Conservation (phyloP, 2,888 invertebrate genomes). For the Tholera decimalis region DNA sequence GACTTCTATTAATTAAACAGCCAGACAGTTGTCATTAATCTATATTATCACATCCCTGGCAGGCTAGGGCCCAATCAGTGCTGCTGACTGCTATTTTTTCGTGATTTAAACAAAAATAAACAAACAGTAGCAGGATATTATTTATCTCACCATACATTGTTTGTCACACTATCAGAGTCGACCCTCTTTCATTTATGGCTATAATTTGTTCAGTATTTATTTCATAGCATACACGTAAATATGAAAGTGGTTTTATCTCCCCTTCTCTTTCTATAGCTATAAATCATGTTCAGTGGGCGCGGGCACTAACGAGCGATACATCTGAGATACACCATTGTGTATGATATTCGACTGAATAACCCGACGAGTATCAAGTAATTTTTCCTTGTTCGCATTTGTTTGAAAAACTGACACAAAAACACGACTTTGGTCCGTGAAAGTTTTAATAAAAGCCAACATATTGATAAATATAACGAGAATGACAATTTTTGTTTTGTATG, state of each 20-base stretch:
- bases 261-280: constrained; percentile 44
- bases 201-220: constrained; percentile 52
- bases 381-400: constrained; percentile 43
- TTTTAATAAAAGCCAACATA: constrained; percentile 35
- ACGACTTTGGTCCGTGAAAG: constrained; percentile 14
- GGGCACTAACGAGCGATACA: constrained; percentile 65
- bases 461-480: constrained; percentile 15
- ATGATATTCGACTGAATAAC: constrained; percentile 58
- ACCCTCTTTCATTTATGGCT: constrained; percentile 40
- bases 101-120: too few species aligned
- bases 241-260: background rate
- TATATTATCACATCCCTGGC: too few species aligned
- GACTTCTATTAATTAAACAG: too few species aligned
- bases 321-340: constrained; percentile 58
- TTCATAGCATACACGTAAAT: constrained; percentile 25
- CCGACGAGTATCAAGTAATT: constrained; percentile 34
- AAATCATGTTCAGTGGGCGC: constrained; percentile 62
- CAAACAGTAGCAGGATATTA: too few species aligned
- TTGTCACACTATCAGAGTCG: constrained; percentile 32
- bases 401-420: constrained; percentile 22
- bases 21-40: too few species aligned
- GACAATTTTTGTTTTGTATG: constrained; percentile 17
- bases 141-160: constrained; percentile 21
- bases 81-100: too few species aligned
- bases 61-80: too few species aligned